Conservation (phyloP, 2,797 vertebrate genomes). For the Paratrypauchen microcephalus region DNA sequence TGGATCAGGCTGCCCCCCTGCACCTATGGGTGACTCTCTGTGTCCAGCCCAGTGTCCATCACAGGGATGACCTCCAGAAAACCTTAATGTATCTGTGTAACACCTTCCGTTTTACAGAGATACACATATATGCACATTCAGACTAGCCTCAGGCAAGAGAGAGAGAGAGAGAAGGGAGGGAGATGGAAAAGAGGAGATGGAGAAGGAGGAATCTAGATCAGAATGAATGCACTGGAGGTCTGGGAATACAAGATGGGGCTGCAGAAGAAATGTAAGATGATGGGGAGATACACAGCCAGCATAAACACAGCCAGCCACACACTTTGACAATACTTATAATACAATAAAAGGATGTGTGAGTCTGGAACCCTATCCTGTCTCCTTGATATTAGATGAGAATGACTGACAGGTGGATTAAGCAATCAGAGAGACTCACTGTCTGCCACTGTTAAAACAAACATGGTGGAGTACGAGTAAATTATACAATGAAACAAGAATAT, state of each 20-base stretch:
- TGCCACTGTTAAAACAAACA: too few relatives aligned
- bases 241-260: slow-evolving; percentile 23
- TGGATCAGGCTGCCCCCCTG: slow-evolving; percentile 18
- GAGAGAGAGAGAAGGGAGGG: background rate
- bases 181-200: slow-evolving; percentile 19
- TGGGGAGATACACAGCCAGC: slow-evolving; percentile 32
- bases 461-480: too few relatives aligned
- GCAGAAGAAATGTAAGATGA: slow-evolving; percentile 12
- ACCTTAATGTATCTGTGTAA: too few relatives aligned
- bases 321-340: too few relatives aligned
- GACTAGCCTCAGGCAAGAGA: slow-evolving; percentile 5
- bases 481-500: too few relatives aligned
- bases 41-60: slow-evolving; percentile 40
- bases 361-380: too few relatives aligned
- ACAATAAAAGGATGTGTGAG: too few relatives aligned
- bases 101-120: background rate
- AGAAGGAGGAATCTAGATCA: background rate
- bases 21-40: slow-evolving; percentile 39
- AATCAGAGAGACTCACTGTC: too few relatives aligned
- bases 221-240: slow-evolving; percentile 8
- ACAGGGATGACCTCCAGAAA: slow-evolving; percentile 44
- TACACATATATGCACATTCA: slow-evolving; percentile 20
- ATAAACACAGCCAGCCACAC: slow-evolving; percentile 18
- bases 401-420: too few relatives aligned
- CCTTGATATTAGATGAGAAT: too few relatives aligned